Conservation (phyloP, 1,140 invertebrate species). For the Physella acuta region DNA sequence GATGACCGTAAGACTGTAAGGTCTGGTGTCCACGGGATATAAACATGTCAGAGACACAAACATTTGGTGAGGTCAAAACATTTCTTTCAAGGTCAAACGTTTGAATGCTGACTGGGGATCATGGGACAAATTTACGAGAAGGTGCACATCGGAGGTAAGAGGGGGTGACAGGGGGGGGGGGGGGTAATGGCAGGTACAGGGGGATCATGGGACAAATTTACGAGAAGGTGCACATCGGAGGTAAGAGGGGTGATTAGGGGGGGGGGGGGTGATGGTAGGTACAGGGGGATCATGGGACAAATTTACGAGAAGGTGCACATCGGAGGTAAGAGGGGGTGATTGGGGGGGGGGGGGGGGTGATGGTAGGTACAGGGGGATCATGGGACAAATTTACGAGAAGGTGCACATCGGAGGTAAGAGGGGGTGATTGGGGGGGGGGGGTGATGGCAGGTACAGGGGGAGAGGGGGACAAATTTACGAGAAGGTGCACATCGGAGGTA, state of each 20-base stretch:
- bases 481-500: not conserved
- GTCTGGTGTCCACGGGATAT: too few species aligned
- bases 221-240: not conserved
- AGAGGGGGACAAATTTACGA: not conserved
- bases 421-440: not conserved
- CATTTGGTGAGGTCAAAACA: not conserved
- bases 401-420: slow-evolving; percentile 34
- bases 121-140: slow-evolving; percentile 36
- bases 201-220: not conserved
- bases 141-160: slow-evolving; percentile 34
- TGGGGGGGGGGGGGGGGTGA: not conserved
- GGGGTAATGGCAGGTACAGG: not conserved
- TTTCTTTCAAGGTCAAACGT: not conserved
- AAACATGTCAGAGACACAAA: too few species aligned
- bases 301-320: slow-evolving; percentile 8
- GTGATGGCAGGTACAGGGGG: not conserved
- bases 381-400: slow-evolving; percentile 35
- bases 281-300: slow-evolving; percentile 7
- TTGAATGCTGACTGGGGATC: not conserved
- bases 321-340: not conserved
- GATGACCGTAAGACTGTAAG: too few species aligned
- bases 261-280: not conserved
- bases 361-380: slow-evolving; percentile 10
- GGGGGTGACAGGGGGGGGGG: not conserved
- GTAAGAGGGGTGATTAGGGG: not conserved